phyloP scores from a whole-genome alignment of 37 sponge, comb jelly and placozoan species.

The Cladorhizidae sp. region DNA sequence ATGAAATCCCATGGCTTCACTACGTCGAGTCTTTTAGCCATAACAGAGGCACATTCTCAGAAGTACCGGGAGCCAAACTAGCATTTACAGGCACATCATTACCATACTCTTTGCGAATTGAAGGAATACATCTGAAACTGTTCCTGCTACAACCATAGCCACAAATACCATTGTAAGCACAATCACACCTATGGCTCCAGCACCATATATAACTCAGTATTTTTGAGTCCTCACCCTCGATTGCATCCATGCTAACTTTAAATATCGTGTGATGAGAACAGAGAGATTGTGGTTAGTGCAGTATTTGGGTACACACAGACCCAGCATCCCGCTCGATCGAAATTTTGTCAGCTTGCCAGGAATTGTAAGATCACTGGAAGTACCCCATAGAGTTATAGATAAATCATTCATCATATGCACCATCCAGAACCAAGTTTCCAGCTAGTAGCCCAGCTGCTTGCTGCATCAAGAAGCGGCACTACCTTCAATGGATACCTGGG shows the following conservation, averaged over 20 bases:
- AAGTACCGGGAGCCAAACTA: not conserved
- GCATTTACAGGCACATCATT: too few relatives aligned
- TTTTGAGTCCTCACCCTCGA: not conserved
- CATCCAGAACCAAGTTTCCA: constrained; percentile 43
- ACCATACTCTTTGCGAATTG: not conserved
- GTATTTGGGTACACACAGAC: constrained; percentile 33
- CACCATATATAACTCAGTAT: constrained; percentile 4
- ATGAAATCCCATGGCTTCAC: constrained; percentile 8
- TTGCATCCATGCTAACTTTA: not conserved
- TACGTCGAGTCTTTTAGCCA: not conserved
- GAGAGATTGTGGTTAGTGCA: constrained; percentile 14
- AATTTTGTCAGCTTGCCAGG: not conserved
- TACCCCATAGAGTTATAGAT: constrained; percentile 23
- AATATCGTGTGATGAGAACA: not conserved
- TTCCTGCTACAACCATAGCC: constrained; percentile 5
- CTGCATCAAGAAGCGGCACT: constrained; percentile 19
- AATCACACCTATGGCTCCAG: constrained; percentile 64
- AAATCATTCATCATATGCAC: constrained; percentile 75
- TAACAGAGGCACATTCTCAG: constrained; percentile 7
- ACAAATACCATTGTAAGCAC: constrained; percentile 43
- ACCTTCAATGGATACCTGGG: not conserved
- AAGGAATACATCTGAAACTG: constrained; percentile 20
- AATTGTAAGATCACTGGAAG: too few relatives aligned
- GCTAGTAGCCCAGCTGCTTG: constrained; percentile 18
- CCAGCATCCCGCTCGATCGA: not conserved